Evolutionary conservation across 2,797 vertebrate genomes (phyloP), one percentile per base, ranked within the genome.

Genomic region (Lycodopsis pacificus): DNA sequence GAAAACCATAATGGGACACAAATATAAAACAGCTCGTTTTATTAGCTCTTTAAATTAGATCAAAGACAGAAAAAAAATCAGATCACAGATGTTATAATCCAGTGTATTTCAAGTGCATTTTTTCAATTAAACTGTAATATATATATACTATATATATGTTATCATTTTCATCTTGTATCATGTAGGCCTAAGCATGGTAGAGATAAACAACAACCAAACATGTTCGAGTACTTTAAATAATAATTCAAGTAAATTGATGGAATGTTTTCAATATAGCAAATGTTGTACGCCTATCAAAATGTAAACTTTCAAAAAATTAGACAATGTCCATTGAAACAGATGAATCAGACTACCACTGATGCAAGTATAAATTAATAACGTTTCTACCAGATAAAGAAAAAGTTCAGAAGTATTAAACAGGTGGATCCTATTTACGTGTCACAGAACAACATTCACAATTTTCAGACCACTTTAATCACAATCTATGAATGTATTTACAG

Each of bases 51-150:
- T 99, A 99, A 99, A 99, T 99, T 98, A 98, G 95, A 95, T 96
- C 96, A 96, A 95, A 96, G 96, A 99, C 97, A 98, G 94, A 96
- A 92, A 93, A 97, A 97, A 97, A 97, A 94, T 96, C 96, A 97
- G 95, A 96, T 97, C 97, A 98, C 97, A 97, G 97, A 97, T 95
- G 96, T 98, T 96, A 96, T 97, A 97, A 96, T 99, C 98, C 98
- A 99, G 98, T 99, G 98, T 99, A 98, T 97, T 97, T 98, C 97
- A 99, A 99, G 98, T 99, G 98, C 98, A 99, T 99, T 93, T 97
- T 97, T 96, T 97, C 97, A 97, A 97, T 97, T 98, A 98, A 97
- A 98, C 96, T 97, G 96, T 95, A 96, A 92, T 92, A 93, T 85
- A 83, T 81, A 79, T 61, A 64, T 46, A 67, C 53, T 81, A 79